phyloP scores from a whole-genome alignment of 2,113 vertebrate genomes.

The Haemorhous mexicanus region DNA sequence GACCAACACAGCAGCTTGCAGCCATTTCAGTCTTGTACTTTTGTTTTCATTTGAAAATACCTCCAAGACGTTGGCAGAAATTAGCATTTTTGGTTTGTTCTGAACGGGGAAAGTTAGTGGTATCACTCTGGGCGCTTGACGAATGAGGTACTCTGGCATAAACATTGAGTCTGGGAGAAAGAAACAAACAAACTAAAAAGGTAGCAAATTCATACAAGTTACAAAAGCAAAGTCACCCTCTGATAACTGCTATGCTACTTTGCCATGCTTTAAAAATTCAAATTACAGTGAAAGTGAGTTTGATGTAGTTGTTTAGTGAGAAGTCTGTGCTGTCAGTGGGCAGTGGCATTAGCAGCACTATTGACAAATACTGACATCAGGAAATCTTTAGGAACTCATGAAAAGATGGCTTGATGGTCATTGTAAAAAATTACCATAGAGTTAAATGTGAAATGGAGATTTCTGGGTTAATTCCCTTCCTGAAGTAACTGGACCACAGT shows the following conservation, averaged over 20 bases:
- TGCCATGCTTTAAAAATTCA: not conserved
- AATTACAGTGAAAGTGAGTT: not conserved
- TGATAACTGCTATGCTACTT: not conserved
- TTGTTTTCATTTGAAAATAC: not conserved
- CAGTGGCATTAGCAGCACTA: not conserved
- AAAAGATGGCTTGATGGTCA: not conserved
- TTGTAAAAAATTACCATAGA: not conserved
- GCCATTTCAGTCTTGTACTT: not conserved
- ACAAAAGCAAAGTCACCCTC: fast-evolving
- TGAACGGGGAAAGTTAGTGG: not conserved
- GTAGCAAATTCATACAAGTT: not conserved
- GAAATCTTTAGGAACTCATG: not conserved
- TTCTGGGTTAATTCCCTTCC: not conserved
- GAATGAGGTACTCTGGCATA: not conserved
- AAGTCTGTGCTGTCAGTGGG: not conserved
- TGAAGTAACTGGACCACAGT: not conserved
- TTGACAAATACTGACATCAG: not conserved
- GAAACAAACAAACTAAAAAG: not conserved
- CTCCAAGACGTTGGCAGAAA: not conserved
- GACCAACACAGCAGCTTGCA: not conserved
- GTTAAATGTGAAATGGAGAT: not conserved
- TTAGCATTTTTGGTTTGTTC: not conserved
- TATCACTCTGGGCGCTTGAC: not conserved
- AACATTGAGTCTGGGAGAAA: not conserved
- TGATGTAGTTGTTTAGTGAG: not conserved